phyloP scores from a whole-genome alignment of 2,797 vertebrate genomes.

The Erethizon dorsatum region DNA sequence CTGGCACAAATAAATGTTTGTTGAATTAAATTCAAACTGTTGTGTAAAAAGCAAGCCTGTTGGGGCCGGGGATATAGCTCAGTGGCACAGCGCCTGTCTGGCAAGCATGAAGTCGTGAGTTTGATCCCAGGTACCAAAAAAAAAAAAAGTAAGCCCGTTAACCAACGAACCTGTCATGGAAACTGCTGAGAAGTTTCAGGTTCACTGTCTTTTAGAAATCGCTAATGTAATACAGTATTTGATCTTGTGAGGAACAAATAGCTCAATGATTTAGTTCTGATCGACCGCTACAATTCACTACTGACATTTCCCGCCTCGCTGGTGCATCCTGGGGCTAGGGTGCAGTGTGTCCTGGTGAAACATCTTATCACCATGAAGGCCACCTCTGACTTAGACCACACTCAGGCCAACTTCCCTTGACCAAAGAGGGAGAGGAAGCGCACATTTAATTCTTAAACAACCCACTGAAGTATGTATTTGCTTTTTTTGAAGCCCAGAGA shows the following conservation, averaged over 20 bases:
- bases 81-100: too few species aligned
- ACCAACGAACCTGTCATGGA: constrained; percentile 43
- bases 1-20: constrained; percentile 45
- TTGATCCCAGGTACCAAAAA: too few species aligned
- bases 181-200: constrained; percentile 70
- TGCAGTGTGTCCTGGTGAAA: constrained; percentile 52
- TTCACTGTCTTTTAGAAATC: constrained; percentile 65
- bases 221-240: constrained; percentile 54
- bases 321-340: constrained; percentile 11
- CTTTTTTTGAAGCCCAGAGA: constrained; percentile 22
- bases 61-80: background rate
- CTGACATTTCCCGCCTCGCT: constrained; percentile 32
- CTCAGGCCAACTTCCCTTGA: constrained; percentile 69
- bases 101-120: too few species aligned
- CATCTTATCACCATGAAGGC: constrained; percentile 54
- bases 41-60: constrained; percentile 62
- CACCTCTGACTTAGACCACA: constrained; percentile 76
- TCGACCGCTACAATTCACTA: constrained; percentile 64
- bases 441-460: constrained; percentile 26
- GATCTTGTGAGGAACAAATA: constrained; percentile 44
- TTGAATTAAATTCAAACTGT: constrained; percentile 60
- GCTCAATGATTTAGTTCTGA: constrained; percentile 44
- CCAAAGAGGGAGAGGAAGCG: constrained; percentile 66
- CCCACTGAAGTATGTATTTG: constrained; percentile 23
- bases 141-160: constrained; percentile 51